Evolutionary conservation across 1,140 invertebrate genomes (phyloP).

Genomic region (Schlechtendalia chinensis): DNA sequence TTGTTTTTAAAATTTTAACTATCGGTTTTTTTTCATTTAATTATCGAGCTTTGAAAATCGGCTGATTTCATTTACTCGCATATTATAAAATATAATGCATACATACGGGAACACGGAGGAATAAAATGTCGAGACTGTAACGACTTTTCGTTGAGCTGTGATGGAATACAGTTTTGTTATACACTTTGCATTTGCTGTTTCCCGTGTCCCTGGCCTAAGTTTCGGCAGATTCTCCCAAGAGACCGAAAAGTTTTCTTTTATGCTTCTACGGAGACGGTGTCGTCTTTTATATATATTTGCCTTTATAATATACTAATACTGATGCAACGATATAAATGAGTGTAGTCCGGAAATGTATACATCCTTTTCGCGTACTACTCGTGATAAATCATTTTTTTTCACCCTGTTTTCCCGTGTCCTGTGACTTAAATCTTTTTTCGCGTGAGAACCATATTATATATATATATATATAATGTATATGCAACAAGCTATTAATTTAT

Average conservation of each 20-base stretch:
- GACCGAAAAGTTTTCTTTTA: conserved; percentile 13
- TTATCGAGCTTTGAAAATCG: too few relatives aligned
- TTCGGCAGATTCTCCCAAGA: not conserved
- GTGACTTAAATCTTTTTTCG: not conserved
- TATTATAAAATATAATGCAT: not conserved
- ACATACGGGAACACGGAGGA: not conserved
- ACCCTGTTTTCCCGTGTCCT: not conserved
- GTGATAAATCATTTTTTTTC: not conserved
- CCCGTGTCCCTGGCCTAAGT: not conserved
- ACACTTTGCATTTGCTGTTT: not conserved
- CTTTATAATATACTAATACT: too few relatives aligned
- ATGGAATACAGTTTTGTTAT: not conserved
- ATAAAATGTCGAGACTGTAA: not conserved
- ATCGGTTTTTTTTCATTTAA: too few relatives aligned
- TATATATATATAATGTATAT: not conserved
- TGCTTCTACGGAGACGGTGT: not conserved
- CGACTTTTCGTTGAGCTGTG: not conserved
- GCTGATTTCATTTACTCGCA: too few relatives aligned
- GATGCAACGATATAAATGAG: not conserved
- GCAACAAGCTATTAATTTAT: conserved; percentile 12
- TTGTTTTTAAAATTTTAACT: too few relatives aligned
- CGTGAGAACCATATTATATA: not conserved
- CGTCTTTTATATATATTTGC: not conserved
- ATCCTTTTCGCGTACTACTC: not conserved
- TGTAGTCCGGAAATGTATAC: not conserved